Evolutionary conservation across 2,888 invertebrate genomes (phyloP), one percentile per base, ranked within the genome.

Genomic region (Apomyelois bistriatella): DNA sequence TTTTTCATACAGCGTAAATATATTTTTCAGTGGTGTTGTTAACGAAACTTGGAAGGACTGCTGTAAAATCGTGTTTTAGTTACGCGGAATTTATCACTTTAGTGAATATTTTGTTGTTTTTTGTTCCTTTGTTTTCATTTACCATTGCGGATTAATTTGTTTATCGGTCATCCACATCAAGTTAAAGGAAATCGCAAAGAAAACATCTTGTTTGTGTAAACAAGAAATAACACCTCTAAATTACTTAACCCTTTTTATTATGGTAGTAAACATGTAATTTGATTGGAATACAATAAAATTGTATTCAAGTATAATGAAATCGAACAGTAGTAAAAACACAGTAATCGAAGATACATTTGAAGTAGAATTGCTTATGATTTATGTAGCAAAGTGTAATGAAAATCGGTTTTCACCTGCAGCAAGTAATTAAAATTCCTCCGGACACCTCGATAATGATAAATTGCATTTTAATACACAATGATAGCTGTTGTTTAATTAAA

Each of bases 381-480:
- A 32, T 32, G 16, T 16, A 40, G 6, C 16, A 15, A 61, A 64
- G 67, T 55, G 52, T 30, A 54, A 54, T 58, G 58, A 54, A 56
- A 64, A 66, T 64, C 58, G 36, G 57, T 61, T 69, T 67, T 69
- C 61, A 60, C 57, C 60, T 52, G 56, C 55, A 32, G 3, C 28
- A 58, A 55, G 62, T 66, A 68, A 75, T 79, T 75, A 75, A 71
- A 71, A 79, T 75, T 79, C 64, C 65, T 64, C 60, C 70, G 66
- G 67, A 63, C 64, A 22, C 22, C 3, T 68, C 63, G 54, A 69
- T 72, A 72, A 63, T 62, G 37, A 16, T 36, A 35, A 37, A 36
- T 13, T 17, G 37, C 37, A 37, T 42, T 42, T 13, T 43, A 43
- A 43, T 43, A 43, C 30, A 13, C 15, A 8, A 9, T 43, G 9